Conservation (phyloP, 2,797 vertebrate species). For the Prunella strophiata region DNA sequence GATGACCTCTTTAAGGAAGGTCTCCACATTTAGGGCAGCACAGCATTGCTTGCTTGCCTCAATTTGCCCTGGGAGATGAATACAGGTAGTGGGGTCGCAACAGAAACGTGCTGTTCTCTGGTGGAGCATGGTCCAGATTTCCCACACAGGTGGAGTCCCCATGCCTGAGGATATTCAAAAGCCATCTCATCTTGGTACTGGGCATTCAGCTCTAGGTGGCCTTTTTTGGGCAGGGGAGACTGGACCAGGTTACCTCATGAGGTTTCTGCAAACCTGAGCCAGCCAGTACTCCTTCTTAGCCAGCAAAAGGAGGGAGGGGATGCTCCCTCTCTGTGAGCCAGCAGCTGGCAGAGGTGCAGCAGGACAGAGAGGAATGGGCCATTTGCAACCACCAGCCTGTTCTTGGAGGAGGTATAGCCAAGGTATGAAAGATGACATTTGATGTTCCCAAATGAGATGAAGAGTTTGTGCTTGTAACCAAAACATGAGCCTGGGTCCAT, state of each 20-base stretch:
- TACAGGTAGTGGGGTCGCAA: not conserved
- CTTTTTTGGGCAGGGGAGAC: not conserved
- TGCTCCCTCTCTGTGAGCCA: not conserved
- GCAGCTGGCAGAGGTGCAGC: not conserved
- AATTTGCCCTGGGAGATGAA: rapidly evolving
- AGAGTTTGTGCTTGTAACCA: not conserved
- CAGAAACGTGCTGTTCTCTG: not conserved
- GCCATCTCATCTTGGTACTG: rapidly evolving
- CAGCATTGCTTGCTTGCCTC: not conserved
- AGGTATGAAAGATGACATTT: not conserved
- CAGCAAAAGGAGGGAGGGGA: not conserved
- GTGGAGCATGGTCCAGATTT: not conserved
- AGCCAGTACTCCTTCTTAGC: not conserved
- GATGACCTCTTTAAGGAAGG: not conserved
- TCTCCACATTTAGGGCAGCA: not conserved
- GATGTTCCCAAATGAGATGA: not conserved
- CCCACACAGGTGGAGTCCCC: not conserved
- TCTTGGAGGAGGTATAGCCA: not conserved
- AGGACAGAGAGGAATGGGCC: not conserved
- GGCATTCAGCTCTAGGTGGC: not conserved
- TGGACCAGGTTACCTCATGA: not conserved
- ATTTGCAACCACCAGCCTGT: not conserved
- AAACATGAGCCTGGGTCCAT: rapidly evolving
- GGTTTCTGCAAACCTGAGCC: not conserved
- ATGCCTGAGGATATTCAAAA: not conserved